Evolutionary conservation across 1,140 invertebrate genomes (phyloP), one percentile per base, ranked within the genome.

Genomic region (Drosophila pectinifera): DNA sequence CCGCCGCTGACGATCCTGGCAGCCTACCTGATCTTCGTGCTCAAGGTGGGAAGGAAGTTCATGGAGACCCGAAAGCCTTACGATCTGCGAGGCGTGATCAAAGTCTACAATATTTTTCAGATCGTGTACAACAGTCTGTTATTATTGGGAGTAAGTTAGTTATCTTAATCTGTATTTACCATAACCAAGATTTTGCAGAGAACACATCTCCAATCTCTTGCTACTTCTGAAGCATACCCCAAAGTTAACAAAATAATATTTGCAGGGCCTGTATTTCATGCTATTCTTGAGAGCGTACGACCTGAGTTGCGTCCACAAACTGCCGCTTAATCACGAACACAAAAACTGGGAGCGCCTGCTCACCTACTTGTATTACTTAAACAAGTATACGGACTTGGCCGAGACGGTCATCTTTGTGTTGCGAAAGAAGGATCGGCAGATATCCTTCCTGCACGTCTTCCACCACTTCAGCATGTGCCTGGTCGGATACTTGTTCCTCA

Each of bases 61-160:
- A 98, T 98, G 97, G 94, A 94, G 73, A 94, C 97, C 69, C 94
- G 95, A 56, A 95, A 97, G 86, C 95, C 97, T 0, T 97, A 95
- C 73, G 93, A 96, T 22, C 93, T 98, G 10, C 96, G 95, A 64
- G 56, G 94, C 28, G 86, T 95, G 0, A 94, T 98, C 16, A 94
- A 96, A 18, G 58, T 95, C 6, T 98, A 98, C 92, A 98, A 98
- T 79, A 92, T 96, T 8, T 91, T 94, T 1, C 95, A 97, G 93
- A 95, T 90, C 1, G 1, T 73, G 3, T 80, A 67, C 51, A 90
- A 90, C 28, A 43, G 28, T 8, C 5, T 26, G 1, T 7, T 70
- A 2, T 18, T 81, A 0, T 2, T 36, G n/a, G 2, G 0, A n/a
- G 83, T 83, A 62, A 65, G n/a, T n/a, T n/a, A n/a, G n/a, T n/a